A percentile compares a stretch with the other conserved stretches of the same genome.
These are phyloP conservation scores for Gobius niger DNA, from an alignment of 2,113 vertebrate genomes.

Conservation along the genomic window DNA sequence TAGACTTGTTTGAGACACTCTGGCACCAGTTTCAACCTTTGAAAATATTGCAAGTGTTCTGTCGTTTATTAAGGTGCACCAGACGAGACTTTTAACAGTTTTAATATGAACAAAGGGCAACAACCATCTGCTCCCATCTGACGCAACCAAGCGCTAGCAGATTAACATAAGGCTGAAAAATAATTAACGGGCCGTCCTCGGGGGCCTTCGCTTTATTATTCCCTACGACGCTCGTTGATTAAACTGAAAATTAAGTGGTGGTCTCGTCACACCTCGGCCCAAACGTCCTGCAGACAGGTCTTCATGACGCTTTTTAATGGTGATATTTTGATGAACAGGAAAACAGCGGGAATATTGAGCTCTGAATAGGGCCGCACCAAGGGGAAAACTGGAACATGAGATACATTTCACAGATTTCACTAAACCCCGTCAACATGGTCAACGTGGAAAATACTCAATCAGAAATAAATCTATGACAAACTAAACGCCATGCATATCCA, in stretches of 20 bases:
- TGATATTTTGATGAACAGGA: not conserved
- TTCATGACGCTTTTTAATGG: not conserved
- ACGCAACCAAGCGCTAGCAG: not conserved
- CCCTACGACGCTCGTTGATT: not conserved
- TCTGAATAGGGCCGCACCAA: no score
- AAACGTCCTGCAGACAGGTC: not conserved
- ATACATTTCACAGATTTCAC: no score
- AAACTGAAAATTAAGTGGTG: not conserved
- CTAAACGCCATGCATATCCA: no score
- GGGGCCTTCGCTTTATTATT: not conserved
- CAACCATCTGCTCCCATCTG: not conserved
- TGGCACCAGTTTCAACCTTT: no score
- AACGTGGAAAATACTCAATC: no score
- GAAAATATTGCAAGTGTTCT: no score
- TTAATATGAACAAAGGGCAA: not conserved
- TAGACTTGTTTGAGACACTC: no score
- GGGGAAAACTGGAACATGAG: no score
- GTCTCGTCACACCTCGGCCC: not conserved
- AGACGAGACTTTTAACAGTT: not conserved
- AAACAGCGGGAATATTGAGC: no score
- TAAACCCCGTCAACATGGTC: no score
- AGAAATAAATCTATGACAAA: no score
- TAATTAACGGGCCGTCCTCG: not conserved
- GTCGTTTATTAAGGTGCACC: no score
- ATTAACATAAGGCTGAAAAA: slow-evolving; percentile 2